phyloP scores from a whole-genome alignment of 2,113 vertebrate species.

The Lepus americanus region DNA sequence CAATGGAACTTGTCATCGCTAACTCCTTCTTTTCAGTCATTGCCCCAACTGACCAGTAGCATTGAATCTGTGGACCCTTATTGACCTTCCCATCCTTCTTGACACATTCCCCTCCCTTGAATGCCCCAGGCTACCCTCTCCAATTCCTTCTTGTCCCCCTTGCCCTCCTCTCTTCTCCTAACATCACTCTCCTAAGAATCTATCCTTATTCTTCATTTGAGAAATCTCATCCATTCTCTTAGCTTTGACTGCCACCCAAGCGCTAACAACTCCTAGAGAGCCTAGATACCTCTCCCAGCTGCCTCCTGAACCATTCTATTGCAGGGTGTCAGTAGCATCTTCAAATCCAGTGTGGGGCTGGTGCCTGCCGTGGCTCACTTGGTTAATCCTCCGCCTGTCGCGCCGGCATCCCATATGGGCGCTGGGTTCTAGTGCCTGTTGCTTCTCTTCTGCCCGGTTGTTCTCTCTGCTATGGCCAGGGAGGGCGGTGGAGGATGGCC shows the following conservation, averaged over 20 bases:
- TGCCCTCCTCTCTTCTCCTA: too few relatives aligned
- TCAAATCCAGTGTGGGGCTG: neutral
- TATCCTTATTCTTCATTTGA: neutral
- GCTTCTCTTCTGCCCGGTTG: too few relatives aligned
- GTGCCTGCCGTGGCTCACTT: too few relatives aligned
- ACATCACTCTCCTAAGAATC: neutral
- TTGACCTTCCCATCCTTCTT: neutral
- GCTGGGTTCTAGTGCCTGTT: too few relatives aligned
- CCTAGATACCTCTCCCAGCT: neutral
- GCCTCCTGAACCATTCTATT: neutral
- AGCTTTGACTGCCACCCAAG: neutral
- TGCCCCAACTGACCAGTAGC: neutral
- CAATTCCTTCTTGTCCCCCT: neutral
- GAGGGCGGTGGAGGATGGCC: too few relatives aligned
- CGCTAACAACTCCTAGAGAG: neutral
- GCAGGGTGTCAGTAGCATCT: neutral
- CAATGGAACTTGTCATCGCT: neutral
- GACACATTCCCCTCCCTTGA: neutral
- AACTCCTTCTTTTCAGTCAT: neutral
- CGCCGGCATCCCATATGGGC: too few relatives aligned
- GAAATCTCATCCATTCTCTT: neutral
- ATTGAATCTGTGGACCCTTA: neutral
- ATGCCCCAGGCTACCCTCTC: neutral
- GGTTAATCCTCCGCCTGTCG: too few relatives aligned
- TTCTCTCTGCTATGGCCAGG: too few relatives aligned